Evolutionary conservation across 2,888 invertebrate species (phyloP).

Genomic region (Volucella inanis): DNA sequence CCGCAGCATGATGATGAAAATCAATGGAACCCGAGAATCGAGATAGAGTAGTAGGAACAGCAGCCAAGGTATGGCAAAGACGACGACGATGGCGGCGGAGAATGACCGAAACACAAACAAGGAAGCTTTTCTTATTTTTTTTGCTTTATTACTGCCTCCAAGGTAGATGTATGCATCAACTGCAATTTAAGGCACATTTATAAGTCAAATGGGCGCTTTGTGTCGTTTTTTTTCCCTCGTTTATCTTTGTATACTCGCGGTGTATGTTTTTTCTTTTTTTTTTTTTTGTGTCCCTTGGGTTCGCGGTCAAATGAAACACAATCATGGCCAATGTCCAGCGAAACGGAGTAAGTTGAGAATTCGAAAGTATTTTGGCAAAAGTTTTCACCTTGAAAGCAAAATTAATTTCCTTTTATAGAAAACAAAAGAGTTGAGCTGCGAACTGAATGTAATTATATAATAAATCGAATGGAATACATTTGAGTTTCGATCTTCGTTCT

Average conservation of each 20-base stretch:
- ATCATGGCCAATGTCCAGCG: constrained; percentile 50
- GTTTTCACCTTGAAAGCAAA: constrained; percentile 6
- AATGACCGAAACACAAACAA: constrained; percentile 63
- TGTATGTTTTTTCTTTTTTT: constrained; percentile 1
- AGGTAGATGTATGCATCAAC: constrained; percentile 58
- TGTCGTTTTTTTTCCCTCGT: constrained; percentile 23
- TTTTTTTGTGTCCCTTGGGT: background rate
- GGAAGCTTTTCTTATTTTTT: constrained; percentile 47
- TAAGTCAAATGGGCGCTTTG: constrained; percentile 60
- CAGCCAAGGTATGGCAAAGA: background rate
- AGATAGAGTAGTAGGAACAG: constrained; percentile 40
- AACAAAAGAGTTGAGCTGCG: constrained; percentile 50
- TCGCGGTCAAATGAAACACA: constrained; percentile 51
- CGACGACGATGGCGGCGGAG: constrained; percentile 9
- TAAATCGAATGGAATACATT: constrained; percentile 38
- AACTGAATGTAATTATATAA: constrained; percentile 29
- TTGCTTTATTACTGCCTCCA: constrained; percentile 46
- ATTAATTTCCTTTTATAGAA: background rate
- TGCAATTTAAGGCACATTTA: constrained; percentile 59
- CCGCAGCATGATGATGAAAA: constrained; percentile 66
- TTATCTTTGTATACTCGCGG: constrained; percentile 1
- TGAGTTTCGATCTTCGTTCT: constrained; percentile 38
- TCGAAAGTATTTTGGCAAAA: constrained; percentile 24
- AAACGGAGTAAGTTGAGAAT: constrained; percentile 34
- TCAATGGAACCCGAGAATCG: constrained; percentile 50